Conservation (phyloP, 1,140 invertebrate species). For the Thaumatotibia leucotreta region DNA sequence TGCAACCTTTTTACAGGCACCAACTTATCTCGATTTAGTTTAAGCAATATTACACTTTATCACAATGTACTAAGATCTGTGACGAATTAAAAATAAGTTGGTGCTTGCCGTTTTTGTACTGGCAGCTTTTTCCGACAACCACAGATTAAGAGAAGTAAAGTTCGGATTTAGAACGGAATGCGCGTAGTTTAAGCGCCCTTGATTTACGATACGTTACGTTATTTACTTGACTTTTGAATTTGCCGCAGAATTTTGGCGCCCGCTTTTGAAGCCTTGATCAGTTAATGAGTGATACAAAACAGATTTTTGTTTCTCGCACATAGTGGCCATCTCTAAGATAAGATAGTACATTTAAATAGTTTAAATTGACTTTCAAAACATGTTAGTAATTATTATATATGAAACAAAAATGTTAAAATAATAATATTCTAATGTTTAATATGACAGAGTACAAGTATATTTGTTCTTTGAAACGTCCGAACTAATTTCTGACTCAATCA, state of each 20-base stretch:
- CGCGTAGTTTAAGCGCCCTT: conserved; percentile 38
- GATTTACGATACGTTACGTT: conserved; percentile 39
- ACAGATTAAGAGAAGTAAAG: conserved; percentile 6
- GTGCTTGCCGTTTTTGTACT: conserved; percentile 32
- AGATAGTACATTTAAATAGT: too few species aligned
- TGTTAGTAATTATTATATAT: too few species aligned
- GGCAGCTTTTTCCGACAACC: conserved; percentile 12
- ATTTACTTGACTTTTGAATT: conserved; percentile 14
- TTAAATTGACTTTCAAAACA: too few species aligned
- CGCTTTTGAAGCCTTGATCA: conserved; percentile 26
- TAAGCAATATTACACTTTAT: not conserved
- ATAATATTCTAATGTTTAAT: too few species aligned
- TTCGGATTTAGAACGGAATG: conserved; percentile 1
- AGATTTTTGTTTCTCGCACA: too few species aligned
- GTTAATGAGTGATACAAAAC: not conserved
- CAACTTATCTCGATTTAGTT: not conserved
- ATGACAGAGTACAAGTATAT: too few species aligned
- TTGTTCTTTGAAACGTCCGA: too few species aligned
- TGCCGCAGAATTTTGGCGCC: conserved; percentile 47
- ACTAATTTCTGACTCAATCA: too few species aligned
- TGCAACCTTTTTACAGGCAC: conserved; percentile 49
- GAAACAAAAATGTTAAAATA: too few species aligned
- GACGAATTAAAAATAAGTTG: not conserved
- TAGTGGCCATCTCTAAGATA: too few species aligned
- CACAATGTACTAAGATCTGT: not conserved